These are phyloP conservation scores for Zoanthus sansibaricus DNA, from an alignment of 92 coral and sea anemone species.

Conservation along the genomic window DNA sequence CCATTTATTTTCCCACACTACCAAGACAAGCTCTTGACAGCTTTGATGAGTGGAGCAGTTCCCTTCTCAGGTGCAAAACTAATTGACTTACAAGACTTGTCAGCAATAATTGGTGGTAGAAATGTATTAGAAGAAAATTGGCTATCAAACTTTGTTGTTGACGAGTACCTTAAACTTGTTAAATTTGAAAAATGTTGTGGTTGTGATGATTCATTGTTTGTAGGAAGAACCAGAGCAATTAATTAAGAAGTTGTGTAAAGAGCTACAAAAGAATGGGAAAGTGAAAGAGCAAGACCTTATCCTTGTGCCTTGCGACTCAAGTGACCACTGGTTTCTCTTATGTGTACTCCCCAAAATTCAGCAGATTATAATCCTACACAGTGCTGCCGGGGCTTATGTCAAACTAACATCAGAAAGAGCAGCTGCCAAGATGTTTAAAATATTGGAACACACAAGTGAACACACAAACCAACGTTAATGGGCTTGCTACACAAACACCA, in stretches of 20 bases:
- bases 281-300: conserved; percentile 51
- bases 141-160: conserved; percentile 53
- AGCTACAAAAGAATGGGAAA: conserved; percentile 33
- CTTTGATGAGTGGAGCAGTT: conserved; percentile 48
- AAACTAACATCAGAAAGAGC: conserved; percentile 25
- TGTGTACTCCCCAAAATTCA: conserved; percentile 50
- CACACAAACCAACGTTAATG: conserved; percentile 21
- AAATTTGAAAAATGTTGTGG: conserved; percentile 52
- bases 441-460: conserved; percentile 34
- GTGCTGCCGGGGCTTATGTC: conserved; percentile 45
- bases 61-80: conserved; percentile 36
- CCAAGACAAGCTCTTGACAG: conserved; percentile 39
- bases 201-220: no score
- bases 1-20: conserved; percentile 49
- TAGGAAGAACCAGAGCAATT: no score
- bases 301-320: conserved; percentile 60
- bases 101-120: conserved; percentile 50
- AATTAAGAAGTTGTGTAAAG: conserved; percentile 28
- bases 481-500: conserved; percentile 22
- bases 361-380: conserved; percentile 46
- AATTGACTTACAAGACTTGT: conserved; percentile 40
- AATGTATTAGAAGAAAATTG: conserved; percentile 55
- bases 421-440: conserved; percentile 21
- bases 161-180: conserved; percentile 56
- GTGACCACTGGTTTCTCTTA: conserved; percentile 62